Evolutionary conservation across 1,140 invertebrate species (phyloP).

Genomic region (Dreissena rostriformis): DNA sequence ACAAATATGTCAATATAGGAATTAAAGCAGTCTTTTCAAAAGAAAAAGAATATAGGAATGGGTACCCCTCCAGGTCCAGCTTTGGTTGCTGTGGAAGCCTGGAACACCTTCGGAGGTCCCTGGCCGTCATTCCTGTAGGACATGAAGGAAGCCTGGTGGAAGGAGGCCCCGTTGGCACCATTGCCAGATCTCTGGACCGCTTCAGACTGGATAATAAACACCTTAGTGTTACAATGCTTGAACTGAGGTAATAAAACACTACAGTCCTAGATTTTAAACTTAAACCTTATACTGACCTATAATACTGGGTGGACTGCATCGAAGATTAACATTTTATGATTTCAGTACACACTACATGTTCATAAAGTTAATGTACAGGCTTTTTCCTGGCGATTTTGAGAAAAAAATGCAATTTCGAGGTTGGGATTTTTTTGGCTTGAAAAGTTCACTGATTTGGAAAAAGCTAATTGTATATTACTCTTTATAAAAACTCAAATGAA

Average conservation of each 20-base stretch:
- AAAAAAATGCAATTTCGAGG: too few species aligned
- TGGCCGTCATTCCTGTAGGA: conserved; percentile 39
- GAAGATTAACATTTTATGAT: background rate
- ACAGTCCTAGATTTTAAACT: background rate
- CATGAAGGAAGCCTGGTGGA: conserved; percentile 47
- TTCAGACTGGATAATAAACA: conserved; percentile 22
- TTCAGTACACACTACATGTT: too few species aligned
- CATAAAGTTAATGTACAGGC: too few species aligned
- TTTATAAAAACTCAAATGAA: too few species aligned
- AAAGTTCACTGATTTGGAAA: too few species aligned
- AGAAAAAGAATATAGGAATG: background rate
- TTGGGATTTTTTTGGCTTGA: too few species aligned
- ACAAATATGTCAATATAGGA: too few species aligned
- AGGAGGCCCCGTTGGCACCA: conserved; percentile 23
- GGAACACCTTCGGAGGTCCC: conserved; percentile 38
- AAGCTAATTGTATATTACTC: too few species aligned
- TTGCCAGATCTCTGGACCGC: background rate
- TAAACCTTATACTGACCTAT: background rate
- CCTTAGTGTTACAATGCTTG: background rate
- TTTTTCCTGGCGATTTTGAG: too few species aligned
- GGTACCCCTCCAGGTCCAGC: conserved; percentile 48
- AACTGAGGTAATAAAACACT: background rate
- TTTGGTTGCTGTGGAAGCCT: conserved; percentile 30
- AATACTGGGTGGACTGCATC: background rate
- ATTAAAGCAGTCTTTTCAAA: background rate